phyloP scores from a whole-genome alignment of 2,888 invertebrate species.

The Cataglyphis cursor region DNA sequence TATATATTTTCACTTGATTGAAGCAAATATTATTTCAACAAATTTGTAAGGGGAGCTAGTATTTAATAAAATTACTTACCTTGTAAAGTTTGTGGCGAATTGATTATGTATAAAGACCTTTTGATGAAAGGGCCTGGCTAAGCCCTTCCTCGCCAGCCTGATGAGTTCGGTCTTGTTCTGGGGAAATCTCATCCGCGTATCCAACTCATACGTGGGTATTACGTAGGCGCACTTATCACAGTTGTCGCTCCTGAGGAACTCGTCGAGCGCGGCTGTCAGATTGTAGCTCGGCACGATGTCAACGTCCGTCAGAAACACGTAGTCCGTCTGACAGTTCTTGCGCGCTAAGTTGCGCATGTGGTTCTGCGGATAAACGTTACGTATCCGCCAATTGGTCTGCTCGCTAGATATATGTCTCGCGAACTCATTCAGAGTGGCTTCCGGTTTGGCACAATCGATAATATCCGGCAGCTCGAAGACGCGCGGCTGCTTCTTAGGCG shows the following conservation, averaged over 20 bases:
- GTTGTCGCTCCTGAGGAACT: conserved; percentile 89
- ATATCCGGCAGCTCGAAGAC: conserved; percentile 79
- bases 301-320: conserved; percentile 95
- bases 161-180: conserved; percentile 93
- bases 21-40: neutral
- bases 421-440: conserved; percentile 89
- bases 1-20: conserved; percentile 5
- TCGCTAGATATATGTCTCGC: conserved; percentile 89
- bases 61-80: conserved; percentile 86
- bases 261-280: conserved; percentile 91
- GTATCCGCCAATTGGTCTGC: conserved; percentile 91
- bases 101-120: conserved; percentile 97
- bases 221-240: conserved; percentile 94
- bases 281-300: conserved; percentile 94
- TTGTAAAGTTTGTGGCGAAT: conserved; percentile 95
- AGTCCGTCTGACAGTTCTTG: conserved; percentile 93
- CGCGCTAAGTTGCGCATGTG: conserved; percentile 95
- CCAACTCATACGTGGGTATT: conserved; percentile 96
- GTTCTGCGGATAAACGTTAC: conserved; percentile 95
- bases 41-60: neutral
- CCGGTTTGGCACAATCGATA: conserved; percentile 91
- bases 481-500: conserved; percentile 83
- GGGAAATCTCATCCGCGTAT: conserved; percentile 93
- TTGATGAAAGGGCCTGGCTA: conserved; percentile 96
- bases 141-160: conserved; percentile 91